Conservation (phyloP, 2,888 invertebrate species). For the Brenthis hecate region DNA sequence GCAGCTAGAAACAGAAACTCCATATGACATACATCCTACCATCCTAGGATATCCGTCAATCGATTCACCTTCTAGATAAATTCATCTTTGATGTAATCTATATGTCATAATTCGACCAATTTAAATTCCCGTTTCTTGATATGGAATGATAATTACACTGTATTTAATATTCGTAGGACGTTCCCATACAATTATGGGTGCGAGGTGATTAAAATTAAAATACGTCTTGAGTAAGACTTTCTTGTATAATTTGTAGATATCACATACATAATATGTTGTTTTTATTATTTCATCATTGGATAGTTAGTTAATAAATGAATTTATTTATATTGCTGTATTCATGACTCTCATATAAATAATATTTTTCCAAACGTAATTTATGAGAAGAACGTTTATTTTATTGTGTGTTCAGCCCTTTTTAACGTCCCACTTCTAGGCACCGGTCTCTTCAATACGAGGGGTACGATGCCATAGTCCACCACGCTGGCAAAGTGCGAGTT, state of each 20-base stretch:
- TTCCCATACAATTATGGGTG: conserved; percentile 19
- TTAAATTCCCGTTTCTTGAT: conserved; percentile 44
- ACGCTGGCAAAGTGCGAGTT: no score
- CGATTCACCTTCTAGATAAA: conserved; percentile 37
- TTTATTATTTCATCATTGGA: not conserved
- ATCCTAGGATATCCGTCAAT: conserved; percentile 29
- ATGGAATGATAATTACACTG: conserved; percentile 37
- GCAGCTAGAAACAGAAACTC: no score
- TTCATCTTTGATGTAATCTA: conserved; percentile 41
- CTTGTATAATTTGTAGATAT: conserved; percentile 9
- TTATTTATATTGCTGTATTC: no score
- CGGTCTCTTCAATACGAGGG: no score
- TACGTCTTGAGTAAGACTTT: conserved; percentile 11
- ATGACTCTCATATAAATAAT: no score
- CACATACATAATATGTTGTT: not conserved
- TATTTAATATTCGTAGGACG: conserved; percentile 31
- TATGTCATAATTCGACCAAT: conserved; percentile 46
- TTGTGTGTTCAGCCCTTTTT: no score
- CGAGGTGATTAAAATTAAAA: conserved; percentile 1
- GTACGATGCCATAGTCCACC: no score
- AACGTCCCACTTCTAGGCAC: no score
- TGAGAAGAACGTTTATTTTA: no score
- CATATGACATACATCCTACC: conserved; percentile 22
- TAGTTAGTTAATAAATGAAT: no score
- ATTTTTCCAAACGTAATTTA: no score